phyloP scores from a whole-genome alignment of 1,140 invertebrate species.

The Macrobrachium rosenbergii region DNA sequence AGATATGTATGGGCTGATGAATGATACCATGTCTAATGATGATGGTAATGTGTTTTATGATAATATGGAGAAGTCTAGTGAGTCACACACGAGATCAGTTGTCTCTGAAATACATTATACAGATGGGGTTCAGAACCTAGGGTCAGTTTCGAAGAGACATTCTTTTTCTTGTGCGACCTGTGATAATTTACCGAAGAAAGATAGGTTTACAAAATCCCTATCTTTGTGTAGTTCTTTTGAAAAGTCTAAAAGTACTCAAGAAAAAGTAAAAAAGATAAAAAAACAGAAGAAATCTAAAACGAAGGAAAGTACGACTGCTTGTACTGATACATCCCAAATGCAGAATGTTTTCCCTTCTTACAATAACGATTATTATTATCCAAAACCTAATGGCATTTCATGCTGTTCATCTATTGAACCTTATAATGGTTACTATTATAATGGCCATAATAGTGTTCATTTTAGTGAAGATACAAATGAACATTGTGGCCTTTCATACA shows the following conservation, averaged over 20 bases:
- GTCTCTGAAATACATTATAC: slow-evolving; percentile 3
- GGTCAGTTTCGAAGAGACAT: slow-evolving; percentile 67
- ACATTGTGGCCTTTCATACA: background rate
- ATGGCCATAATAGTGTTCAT: slow-evolving; percentile 44
- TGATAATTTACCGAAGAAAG: slow-evolving; percentile 73
- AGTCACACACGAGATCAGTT: background rate
- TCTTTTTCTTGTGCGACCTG: slow-evolving; percentile 60
- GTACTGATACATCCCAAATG: background rate
- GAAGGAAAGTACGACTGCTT: background rate
- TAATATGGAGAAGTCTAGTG: background rate
- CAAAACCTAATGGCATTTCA: slow-evolving; percentile 7
- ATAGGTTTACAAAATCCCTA: slow-evolving; percentile 78
- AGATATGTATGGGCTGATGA: background rate
- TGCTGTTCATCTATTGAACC: slow-evolving; percentile 10
- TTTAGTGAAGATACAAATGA: slow-evolving; percentile 38
- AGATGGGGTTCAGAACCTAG: slow-evolving; percentile 23
- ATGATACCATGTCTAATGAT: slow-evolving; percentile 23
- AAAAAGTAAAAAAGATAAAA: slow-evolving; percentile 48
- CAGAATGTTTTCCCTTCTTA: background rate
- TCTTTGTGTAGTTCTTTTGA: slow-evolving; percentile 69
- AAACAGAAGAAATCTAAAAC: slow-evolving; percentile 40
- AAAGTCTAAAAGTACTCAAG: slow-evolving; percentile 28
- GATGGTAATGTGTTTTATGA: slow-evolving; percentile 1
- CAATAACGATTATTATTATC: slow-evolving; percentile 26
- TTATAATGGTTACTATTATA: slow-evolving; percentile 35